These are phyloP conservation scores for Sebastes fasciatus DNA, from an alignment of 2,113 vertebrate genomes.

Conservation along the genomic window DNA sequence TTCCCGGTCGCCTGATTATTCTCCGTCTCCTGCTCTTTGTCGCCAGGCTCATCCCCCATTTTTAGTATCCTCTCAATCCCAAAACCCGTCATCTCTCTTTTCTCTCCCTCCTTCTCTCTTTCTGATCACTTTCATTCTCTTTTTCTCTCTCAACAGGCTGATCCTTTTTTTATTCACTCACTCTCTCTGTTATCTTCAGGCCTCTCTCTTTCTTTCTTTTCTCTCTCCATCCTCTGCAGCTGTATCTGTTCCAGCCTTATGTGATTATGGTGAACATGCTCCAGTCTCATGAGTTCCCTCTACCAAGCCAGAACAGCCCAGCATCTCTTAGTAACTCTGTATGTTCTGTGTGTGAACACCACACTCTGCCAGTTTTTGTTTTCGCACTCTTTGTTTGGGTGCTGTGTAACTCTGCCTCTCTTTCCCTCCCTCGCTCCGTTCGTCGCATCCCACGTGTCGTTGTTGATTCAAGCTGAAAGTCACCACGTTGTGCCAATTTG, in stretches of 20 bases:
- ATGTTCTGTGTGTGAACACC: constrained; percentile 3
- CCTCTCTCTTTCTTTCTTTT: not conserved
- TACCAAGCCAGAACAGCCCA: constrained; percentile 21
- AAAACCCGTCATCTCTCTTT: constrained; percentile 23
- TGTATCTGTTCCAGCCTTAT: constrained; percentile 68
- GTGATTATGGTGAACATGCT: constrained; percentile 68
- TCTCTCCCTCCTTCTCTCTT: constrained; percentile 12
- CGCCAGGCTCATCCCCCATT: constrained; percentile 49
- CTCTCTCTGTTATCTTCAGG: not conserved
- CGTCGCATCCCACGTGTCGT: constrained; percentile 11
- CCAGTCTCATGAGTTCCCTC: constrained; percentile 49
- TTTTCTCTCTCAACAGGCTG: constrained; percentile 49
- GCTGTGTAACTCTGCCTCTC: constrained; percentile 4
- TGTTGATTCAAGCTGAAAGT: constrained; percentile 63
- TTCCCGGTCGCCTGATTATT: constrained; percentile 49
- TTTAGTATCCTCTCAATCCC: constrained; percentile 57
- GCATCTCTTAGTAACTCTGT: not conserved
- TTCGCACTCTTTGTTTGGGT: constrained; percentile 21
- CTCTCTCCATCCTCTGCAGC: constrained; percentile 44
- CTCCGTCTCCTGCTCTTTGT: constrained; percentile 45
- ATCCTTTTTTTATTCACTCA: constrained; percentile 46
- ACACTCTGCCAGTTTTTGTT: constrained; percentile 13
- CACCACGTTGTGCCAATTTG: constrained; percentile 57
- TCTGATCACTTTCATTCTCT: constrained; percentile 35
- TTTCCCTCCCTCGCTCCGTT: not conserved